Percentiles rank a stretch among this genome's conserved stretches.
Conservation (phyloP, 2,888 invertebrate species). For the Melanchra persicariae region DNA sequence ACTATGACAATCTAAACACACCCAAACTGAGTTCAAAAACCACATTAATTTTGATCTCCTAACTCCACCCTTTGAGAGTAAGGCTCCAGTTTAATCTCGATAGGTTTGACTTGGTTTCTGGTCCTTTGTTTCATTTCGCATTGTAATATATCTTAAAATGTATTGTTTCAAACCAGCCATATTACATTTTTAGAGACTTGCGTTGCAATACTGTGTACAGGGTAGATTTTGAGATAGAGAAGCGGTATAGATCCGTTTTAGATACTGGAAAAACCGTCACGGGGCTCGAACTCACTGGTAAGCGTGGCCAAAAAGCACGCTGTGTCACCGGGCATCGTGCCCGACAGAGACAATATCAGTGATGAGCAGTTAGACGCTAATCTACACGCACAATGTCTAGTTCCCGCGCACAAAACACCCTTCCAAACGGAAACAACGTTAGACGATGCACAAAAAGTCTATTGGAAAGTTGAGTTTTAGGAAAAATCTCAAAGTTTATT, state of each 20-base stretch:
- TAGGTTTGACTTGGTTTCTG: slow-evolving; percentile 37
- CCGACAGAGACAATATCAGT: too few species aligned
- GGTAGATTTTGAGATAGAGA: background rate
- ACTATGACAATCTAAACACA: slow-evolving; percentile 13
- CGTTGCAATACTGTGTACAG: background rate
- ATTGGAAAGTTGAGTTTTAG: too few species aligned
- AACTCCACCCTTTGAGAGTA: slow-evolving; percentile 53
- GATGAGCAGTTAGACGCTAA: too few species aligned
- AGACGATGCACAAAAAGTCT: too few species aligned
- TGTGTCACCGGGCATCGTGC: too few species aligned
- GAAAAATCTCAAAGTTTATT: too few species aligned
- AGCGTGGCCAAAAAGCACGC: too few species aligned
- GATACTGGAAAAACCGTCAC: too few species aligned
- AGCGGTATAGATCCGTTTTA: background rate
- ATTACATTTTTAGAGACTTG: slow-evolving; percentile 28
- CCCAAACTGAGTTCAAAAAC: slow-evolving; percentile 46
- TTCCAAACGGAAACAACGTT: too few species aligned
- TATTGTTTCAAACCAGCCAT: slow-evolving; percentile 42
- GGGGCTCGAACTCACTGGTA: too few species aligned
- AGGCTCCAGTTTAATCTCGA: slow-evolving; percentile 43
- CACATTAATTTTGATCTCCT: slow-evolving; percentile 56
- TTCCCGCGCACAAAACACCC: too few species aligned
- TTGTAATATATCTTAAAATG: slow-evolving; percentile 58
- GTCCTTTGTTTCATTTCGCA: slow-evolving; percentile 41
- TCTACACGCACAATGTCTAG: too few species aligned